A percentile compares a stretch with the other conserved stretches of the same genome.
phyloP scores from a whole-genome alignment of 2,113 vertebrate species.

The Gavia stellata region DNA sequence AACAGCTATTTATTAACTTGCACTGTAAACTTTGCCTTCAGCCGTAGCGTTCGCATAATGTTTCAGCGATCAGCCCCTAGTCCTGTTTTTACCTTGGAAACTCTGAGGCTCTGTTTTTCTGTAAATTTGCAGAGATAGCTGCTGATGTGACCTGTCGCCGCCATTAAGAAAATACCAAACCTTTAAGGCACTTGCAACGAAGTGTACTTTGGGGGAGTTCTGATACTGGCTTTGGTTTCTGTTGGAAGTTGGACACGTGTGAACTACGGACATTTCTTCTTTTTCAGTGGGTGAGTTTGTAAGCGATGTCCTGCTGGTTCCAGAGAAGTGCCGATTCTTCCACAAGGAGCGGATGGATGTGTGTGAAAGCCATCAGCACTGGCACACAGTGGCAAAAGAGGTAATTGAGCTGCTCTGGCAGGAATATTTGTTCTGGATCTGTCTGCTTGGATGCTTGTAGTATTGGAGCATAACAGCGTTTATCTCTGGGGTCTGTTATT shows the following conservation, averaged over 20 bases:
- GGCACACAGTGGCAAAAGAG: slow-evolving; percentile 90
- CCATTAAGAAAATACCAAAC: not conserved
- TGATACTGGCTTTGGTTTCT: not conserved
- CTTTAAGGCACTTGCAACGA: not conserved
- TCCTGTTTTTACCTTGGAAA: not conserved
- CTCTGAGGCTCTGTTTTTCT: not conserved
- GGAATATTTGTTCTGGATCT: not conserved
- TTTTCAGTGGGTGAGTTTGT: slow-evolving; percentile 92
- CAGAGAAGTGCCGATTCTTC: slow-evolving; percentile 94
- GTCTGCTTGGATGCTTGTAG: not conserved
- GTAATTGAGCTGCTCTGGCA: slow-evolving; percentile 58
- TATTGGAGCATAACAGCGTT: not conserved
- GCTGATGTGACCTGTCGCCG: not conserved
- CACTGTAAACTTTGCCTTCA: not conserved
- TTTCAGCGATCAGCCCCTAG: not conserved
- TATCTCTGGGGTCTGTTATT: not conserved
- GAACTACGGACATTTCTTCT: not conserved
- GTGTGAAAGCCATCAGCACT: slow-evolving; percentile 93
- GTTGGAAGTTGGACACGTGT: fast-evolving
- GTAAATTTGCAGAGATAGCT: not conserved
- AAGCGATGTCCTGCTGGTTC: slow-evolving; percentile 93
- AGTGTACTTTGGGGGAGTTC: no score
- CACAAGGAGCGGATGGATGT: slow-evolving; percentile 91
- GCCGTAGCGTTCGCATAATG: not conserved
- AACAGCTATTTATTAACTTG: not conserved